Evolutionary conservation across 2,797 vertebrate species (phyloP).

Genomic region (Diplodus puntazzo): DNA sequence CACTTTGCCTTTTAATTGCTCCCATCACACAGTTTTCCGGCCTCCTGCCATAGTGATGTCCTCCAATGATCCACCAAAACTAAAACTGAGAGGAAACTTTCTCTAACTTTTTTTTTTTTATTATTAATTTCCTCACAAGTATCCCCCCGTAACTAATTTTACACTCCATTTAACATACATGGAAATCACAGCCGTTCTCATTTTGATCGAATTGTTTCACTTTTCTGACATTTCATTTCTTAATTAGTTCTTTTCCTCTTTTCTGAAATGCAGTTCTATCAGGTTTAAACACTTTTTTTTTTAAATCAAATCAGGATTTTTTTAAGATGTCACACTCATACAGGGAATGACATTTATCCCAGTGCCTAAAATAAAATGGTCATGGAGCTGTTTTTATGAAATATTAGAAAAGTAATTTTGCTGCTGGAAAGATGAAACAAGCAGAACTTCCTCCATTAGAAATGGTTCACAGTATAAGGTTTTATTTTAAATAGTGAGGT

Average conservation of each 20-base stretch:
- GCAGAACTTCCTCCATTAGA: slow-evolving; percentile 13
- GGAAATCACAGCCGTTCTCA: slow-evolving; percentile 44
- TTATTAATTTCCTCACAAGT: slow-evolving; percentile 37
- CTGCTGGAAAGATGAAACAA: slow-evolving; percentile 29
- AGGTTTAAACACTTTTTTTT: slow-evolving; percentile 63
- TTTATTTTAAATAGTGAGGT: slow-evolving; percentile 3
- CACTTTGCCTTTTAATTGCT: slow-evolving; percentile 81
- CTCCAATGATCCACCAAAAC: slow-evolving; percentile 63
- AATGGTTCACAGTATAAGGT: background rate
- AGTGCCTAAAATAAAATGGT: slow-evolving; percentile 63
- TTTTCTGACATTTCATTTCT: slow-evolving; percentile 75
- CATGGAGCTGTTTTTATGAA: slow-evolving; percentile 78
- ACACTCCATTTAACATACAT: slow-evolving; percentile 51
- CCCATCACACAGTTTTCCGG: slow-evolving; percentile 82
- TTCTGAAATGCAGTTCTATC: slow-evolving; percentile 47
- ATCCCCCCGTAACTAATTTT: slow-evolving; percentile 43
- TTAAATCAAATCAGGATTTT: slow-evolving; percentile 81
- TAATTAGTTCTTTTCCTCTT: slow-evolving; percentile 56
- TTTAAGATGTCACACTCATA: slow-evolving; percentile 71
- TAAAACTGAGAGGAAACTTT: slow-evolving; percentile 43
- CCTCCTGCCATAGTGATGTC: slow-evolving; percentile 74
- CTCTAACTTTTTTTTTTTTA: slow-evolving; percentile 21
- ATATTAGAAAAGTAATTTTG: slow-evolving; percentile 59
- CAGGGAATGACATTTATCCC: slow-evolving; percentile 78
- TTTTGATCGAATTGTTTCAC: slow-evolving; percentile 66